Evolutionary conservation across 2,797 vertebrate genomes (phyloP), one percentile per base, ranked within the genome.

Genomic region (Erethizon dorsatum): DNA sequence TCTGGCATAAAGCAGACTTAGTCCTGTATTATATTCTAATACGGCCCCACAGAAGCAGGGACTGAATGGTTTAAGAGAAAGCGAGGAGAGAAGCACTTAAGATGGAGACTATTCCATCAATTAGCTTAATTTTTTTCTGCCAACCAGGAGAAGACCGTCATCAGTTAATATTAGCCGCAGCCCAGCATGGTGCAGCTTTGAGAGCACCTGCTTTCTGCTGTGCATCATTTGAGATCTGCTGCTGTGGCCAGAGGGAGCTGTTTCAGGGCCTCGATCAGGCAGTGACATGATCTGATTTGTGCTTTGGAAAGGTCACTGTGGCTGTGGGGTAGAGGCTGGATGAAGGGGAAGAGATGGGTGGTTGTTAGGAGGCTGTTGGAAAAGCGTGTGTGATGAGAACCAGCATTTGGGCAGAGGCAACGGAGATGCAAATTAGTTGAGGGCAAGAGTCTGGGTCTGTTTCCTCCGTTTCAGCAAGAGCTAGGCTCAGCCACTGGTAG

Each of bases 71-170:
- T 85, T 90, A 83, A 91, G 93, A 96, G 83, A 94, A 84, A 95
- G 92, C 8, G 26, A 96, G 56, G 65, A 56, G 31, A 97, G 80
- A 94, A 75, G 79, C 78, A 88, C 88, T 91, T 83, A 78, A 75
- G 61, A 75, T 28, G 87, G 93, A 94, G 85, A 92, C 91, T 78
- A n/a, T 83, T 85, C 73, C 92, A 97, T 97, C 90, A 73, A 83
- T 97, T 95, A 95, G 69, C 85, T 97, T 92, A 20, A 50, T 91
- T 96, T 89, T 71, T 80, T 56, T 28, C 96, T 97, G 90, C 90
- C 92, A 94, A 56, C 83, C 78, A 59, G 45, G 85, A 71, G 84
- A 77, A 90, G 90, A 56, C 59, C 14, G 3, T 95, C 95, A 85
- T 90, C 90, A 71, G 92, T 97, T 96, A 92, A 56, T 50, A 85